Percentiles rank a stretch among this genome's conserved stretches.
Conservation (phyloP, 1,140 invertebrate species). For the Aphelenchoides fujianensis region DNA sequence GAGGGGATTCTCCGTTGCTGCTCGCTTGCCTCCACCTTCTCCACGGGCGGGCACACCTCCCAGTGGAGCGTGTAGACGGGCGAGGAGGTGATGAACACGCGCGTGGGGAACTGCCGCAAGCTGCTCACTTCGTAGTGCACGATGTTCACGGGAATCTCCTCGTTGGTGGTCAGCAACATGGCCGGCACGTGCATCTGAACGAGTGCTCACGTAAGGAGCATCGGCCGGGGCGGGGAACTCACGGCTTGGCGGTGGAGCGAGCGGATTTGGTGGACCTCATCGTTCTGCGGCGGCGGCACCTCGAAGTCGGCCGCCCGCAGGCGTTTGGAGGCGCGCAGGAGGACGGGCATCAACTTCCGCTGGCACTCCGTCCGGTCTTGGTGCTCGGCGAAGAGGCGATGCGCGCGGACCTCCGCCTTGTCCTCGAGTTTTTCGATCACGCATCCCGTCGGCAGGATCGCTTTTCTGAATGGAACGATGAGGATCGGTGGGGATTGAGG, state of each 20-base stretch:
- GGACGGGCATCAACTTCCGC: slow-evolving; percentile 20
- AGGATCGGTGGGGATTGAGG: no score
- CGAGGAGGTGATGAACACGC: slow-evolving; percentile 25
- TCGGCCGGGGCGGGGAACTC: neutral
- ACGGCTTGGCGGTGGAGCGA: neutral
- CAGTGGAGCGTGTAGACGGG: slow-evolving; percentile 32
- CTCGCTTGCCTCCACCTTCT: slow-evolving; percentile 25
- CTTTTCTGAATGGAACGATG: slow-evolving; percentile 26
- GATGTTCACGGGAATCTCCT: slow-evolving; percentile 20
- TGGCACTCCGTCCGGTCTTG: neutral
- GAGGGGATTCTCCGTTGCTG: neutral
- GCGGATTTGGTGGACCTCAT: neutral
- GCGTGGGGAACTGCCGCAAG: neutral
- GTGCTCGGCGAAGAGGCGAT: neutral
- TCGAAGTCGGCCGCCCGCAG: neutral
- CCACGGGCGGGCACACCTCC: slow-evolving; percentile 26
- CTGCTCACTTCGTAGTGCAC: slow-evolving; percentile 9
- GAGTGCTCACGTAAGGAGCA: slow-evolving; percentile 9
- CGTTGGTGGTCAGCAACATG: slow-evolving; percentile 12
- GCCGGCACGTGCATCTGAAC: slow-evolving; percentile 17
- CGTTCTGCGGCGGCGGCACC: slow-evolving; percentile 17
- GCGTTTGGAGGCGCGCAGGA: slow-evolving; percentile 20
- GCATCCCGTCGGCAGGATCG: slow-evolving; percentile 11
- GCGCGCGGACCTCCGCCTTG: neutral
- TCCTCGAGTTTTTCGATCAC: slow-evolving; percentile 21